These are phyloP conservation scores for Falco cherrug DNA, from an alignment of 2,797 vertebrate species.

Conservation along the genomic window DNA sequence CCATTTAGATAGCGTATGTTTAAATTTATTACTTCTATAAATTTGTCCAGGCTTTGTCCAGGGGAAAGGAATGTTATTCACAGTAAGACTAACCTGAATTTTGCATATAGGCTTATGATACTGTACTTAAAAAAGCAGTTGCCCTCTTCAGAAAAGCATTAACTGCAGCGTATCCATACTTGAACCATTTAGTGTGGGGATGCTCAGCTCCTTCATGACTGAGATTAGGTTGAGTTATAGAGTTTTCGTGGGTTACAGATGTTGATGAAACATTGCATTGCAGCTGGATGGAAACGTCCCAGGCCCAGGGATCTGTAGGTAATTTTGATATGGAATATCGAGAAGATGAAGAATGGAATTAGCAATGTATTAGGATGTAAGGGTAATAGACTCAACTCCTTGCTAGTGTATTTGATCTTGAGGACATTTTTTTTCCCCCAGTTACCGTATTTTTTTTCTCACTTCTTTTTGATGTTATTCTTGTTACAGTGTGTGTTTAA, in stretches of 20 bases:
- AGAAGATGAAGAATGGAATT: not conserved
- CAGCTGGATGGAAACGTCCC: not conserved
- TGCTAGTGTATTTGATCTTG: not conserved
- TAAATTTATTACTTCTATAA: not conserved
- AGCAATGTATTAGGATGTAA: not conserved
- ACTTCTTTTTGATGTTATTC: not conserved
- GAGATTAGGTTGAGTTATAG: not conserved
- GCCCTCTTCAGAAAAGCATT: not conserved
- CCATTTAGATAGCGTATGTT: not conserved
- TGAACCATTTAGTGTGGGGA: not conserved
- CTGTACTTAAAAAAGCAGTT: not conserved
- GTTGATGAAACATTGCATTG: not conserved
- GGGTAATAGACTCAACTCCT: not conserved
- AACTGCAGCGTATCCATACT: not conserved
- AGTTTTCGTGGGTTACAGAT: not conserved
- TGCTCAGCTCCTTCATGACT: not conserved
- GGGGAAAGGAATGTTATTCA: not conserved
- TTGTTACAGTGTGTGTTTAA: not conserved
- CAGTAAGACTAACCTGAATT: not conserved
- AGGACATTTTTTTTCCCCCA: not conserved
- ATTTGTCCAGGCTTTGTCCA: not conserved
- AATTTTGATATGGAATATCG: not conserved
- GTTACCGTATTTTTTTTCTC: not conserved
- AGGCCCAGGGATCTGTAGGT: not conserved
- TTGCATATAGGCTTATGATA: not conserved